phyloP scores from a whole-genome alignment of 2,113 vertebrate genomes.

The Vidua macroura region DNA sequence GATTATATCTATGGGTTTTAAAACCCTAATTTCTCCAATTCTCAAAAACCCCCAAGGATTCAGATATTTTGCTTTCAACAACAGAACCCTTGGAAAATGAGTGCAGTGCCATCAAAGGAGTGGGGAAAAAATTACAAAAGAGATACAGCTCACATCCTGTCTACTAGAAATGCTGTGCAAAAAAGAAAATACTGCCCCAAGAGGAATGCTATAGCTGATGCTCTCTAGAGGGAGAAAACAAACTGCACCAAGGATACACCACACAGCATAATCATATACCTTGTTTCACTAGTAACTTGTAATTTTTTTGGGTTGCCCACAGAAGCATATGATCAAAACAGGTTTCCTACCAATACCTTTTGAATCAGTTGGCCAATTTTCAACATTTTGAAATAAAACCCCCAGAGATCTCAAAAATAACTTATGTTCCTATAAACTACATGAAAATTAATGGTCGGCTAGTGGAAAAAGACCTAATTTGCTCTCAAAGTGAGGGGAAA shows the following conservation, averaged over 20 bases:
- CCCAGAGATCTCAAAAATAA: background rate
- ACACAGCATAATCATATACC: background rate
- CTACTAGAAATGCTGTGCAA: background rate
- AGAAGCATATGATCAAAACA: background rate
- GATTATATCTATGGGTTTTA: background rate
- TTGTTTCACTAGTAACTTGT: background rate
- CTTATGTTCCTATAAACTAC: background rate
- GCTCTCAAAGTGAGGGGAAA: background rate
- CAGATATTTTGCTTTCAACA: background rate
- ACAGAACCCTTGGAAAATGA: background rate
- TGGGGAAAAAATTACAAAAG: background rate
- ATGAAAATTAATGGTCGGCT: background rate
- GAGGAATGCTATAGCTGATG: background rate
- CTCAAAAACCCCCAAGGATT: background rate
- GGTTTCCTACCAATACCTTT: background rate
- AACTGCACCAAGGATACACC: background rate
- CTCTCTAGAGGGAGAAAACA: background rate
- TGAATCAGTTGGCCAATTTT: background rate
- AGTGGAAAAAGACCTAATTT: background rate
- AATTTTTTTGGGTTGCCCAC: background rate
- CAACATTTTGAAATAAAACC: background rate
- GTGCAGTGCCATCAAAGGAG: background rate
- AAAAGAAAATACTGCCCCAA: background rate
- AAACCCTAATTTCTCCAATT: background rate
- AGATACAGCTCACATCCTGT: fast-evolving